These are phyloP conservation scores for Trissolcus japonicus DNA, from an alignment of 2,888 invertebrate species.

Conservation along the genomic window DNA sequence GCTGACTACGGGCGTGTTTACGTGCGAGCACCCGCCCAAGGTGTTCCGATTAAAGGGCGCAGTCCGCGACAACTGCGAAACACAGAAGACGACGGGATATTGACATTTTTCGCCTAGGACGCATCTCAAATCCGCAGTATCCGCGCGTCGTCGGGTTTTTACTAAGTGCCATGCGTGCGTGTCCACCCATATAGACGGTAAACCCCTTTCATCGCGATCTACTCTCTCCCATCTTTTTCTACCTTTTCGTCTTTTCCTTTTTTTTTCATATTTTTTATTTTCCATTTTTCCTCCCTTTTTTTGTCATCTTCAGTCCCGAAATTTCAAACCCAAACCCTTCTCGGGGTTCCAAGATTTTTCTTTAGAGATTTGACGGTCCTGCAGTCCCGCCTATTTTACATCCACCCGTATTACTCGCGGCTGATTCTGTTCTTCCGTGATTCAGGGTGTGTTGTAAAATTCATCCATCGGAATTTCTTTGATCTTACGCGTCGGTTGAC, in stretches of 20 bases:
- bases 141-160: slow-evolving; percentile 68
- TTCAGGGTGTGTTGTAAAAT: too few relatives aligned
- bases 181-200: slow-evolving; percentile 40
- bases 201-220: background rate
- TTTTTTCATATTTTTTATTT: background rate
- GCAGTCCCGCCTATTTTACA: too few relatives aligned
- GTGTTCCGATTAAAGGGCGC: slow-evolving; percentile 28
- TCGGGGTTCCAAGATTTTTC: too few relatives aligned
- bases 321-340: background rate
- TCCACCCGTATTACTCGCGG: too few relatives aligned
- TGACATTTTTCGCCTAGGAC: slow-evolving; percentile 74
- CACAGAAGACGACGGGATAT: slow-evolving; percentile 68
- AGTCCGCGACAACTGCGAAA: slow-evolving; percentile 38
- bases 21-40: slow-evolving; percentile 30
- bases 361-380: too few relatives aligned
- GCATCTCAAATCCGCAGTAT: slow-evolving; percentile 70
- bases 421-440: too few relatives aligned
- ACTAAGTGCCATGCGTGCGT: slow-evolving; percentile 63
- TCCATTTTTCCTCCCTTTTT: background rate
- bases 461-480: too few relatives aligned
- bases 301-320: background rate
- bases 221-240: background rate
- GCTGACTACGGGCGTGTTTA: slow-evolving; percentile 23
- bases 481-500: too few relatives aligned
- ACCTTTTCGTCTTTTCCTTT: background rate